Evolutionary conservation across 2,888 invertebrate genomes (phyloP).

Genomic region (Entomobrya multifasciata): DNA sequence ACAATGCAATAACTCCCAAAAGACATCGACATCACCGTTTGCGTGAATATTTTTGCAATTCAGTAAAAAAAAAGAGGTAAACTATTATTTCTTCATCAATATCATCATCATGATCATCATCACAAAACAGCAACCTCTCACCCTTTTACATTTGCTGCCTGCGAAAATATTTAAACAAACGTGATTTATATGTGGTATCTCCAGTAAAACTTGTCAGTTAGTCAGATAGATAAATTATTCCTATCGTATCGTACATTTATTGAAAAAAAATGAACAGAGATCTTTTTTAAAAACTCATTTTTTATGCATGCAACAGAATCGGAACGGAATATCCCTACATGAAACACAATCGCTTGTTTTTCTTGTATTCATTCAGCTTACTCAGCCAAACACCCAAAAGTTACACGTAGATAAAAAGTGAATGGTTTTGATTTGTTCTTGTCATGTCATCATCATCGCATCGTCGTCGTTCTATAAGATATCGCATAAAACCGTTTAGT

Average conservation of each 20-base stretch:
- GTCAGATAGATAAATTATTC: background rate
- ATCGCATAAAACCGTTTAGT: too few species aligned
- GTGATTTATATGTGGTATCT: constrained; percentile 6
- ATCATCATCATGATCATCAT: background rate
- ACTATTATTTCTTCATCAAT: constrained; percentile 1
- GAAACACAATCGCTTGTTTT: too few species aligned
- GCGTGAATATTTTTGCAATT: constrained; percentile 3
- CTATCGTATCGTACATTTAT: background rate
- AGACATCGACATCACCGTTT: constrained; percentile 12
- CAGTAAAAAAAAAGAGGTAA: background rate
- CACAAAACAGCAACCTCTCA: constrained; percentile 14
- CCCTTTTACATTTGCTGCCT: background rate
- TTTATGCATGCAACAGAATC: background rate
- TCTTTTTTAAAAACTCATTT: background rate
- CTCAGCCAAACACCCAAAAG: background rate
- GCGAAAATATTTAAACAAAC: background rate
- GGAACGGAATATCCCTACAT: too few species aligned
- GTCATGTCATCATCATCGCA: background rate
- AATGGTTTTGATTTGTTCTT: constrained; percentile 11
- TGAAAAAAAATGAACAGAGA: background rate
- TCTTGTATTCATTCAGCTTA: background rate
- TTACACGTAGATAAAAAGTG: constrained; percentile 17
- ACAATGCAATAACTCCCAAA: background rate
- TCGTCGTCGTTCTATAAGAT: background rate
- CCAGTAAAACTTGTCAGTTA: background rate